phyloP scores from a whole-genome alignment of 2,113 vertebrate species.

The Zingel zingel region DNA sequence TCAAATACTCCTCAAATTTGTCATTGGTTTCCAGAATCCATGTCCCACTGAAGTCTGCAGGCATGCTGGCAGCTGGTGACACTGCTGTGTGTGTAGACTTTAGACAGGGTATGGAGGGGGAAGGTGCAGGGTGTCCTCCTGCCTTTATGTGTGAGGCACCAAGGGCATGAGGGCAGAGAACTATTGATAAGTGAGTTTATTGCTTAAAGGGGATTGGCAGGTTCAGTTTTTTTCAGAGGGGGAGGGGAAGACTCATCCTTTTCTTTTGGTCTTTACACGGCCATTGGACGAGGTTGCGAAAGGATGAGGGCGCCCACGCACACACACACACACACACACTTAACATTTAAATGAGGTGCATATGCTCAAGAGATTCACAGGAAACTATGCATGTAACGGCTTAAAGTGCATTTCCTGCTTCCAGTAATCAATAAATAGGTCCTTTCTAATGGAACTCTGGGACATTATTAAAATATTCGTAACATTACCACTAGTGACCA shows the following conservation, averaged over 20 bases:
- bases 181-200: slow-evolving; percentile 73
- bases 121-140: slow-evolving; percentile 32
- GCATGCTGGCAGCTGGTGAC: slow-evolving; percentile 82
- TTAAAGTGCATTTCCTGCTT: not conserved
- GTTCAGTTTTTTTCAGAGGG: slow-evolving; percentile 23
- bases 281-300: not conserved
- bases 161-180: slow-evolving; percentile 59
- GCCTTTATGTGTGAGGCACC: slow-evolving; percentile 57
- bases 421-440: not conserved
- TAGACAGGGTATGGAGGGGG: slow-evolving; percentile 32
- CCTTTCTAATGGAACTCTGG: not conserved
- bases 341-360: not conserved
- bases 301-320: not conserved
- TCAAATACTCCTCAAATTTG: slow-evolving; percentile 93
- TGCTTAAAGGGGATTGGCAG: slow-evolving; percentile 47
- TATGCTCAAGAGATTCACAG: not conserved
- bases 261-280: slow-evolving; percentile 18
- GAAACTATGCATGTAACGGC: not conserved
- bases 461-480: not conserved
- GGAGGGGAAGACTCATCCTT: slow-evolving; percentile 6
- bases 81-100: slow-evolving; percentile 46
- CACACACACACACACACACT: not conserved
- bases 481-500: not conserved
- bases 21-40: slow-evolving; percentile 92
- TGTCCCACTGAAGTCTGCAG: slow-evolving; percentile 89